These are phyloP conservation scores for Phallusia fumigata DNA, from an alignment of 23 tunicate genomes.

Conservation along the genomic window DNA sequence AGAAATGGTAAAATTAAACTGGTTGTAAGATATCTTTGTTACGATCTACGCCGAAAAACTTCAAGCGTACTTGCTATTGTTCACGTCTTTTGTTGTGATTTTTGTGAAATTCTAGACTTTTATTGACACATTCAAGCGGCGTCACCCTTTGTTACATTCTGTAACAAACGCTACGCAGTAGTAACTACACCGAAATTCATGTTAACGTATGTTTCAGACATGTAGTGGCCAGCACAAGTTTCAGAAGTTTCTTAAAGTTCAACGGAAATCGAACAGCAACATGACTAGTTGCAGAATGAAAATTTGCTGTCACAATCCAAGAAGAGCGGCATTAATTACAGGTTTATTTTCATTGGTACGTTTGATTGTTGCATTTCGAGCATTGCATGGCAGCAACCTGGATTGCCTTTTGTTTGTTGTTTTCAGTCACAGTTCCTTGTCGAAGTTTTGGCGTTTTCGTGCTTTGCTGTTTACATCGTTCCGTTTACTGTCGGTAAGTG, in stretches of 20 bases:
- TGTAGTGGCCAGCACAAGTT: not conserved
- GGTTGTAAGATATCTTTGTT: too few species aligned
- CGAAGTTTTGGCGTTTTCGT: conserved; percentile 12
- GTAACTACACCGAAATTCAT: conserved; percentile 11
- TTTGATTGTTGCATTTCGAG: not conserved
- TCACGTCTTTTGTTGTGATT: not conserved
- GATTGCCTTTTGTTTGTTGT: not conserved
- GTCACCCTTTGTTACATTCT: not conserved
- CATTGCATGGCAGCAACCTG: not conserved
- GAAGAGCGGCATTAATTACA: not conserved
- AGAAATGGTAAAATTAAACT: too few species aligned
- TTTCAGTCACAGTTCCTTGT: not conserved
- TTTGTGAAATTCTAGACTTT: not conserved
- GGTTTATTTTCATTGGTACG: not conserved
- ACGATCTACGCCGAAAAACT: too few species aligned
- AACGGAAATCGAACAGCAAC: too few species aligned
- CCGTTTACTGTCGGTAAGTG: not conserved
- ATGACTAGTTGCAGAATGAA: not conserved
- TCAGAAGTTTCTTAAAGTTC: too few species aligned
- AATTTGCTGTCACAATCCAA: not conserved
- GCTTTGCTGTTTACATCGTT: conserved; percentile 16
- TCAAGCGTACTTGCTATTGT: not conserved
- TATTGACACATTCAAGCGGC: not conserved
- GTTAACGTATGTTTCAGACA: not conserved
- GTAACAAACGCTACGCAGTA: conserved; percentile 15